Evolutionary conservation across 2,797 vertebrate genomes (phyloP), one percentile per base, ranked within the genome.

Genomic region (Scomberomorus guttatus): DNA sequence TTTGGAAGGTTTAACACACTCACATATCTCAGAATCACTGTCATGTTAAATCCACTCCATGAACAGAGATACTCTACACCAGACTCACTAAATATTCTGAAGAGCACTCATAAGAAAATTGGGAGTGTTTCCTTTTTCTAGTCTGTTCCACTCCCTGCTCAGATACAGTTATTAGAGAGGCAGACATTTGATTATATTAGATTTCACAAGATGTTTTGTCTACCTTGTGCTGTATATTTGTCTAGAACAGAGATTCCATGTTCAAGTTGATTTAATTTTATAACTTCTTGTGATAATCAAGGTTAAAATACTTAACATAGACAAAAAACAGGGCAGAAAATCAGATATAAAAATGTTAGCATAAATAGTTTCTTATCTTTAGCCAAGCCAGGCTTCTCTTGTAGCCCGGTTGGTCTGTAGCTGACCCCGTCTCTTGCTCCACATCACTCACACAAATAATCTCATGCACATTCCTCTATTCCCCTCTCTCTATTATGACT

Each of bases 41-140:
- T 85, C 89, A 79, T 86, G 75, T 83, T 83, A 81, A 88, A 92
- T 89, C 82, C 84, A 82, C 77, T 81, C 58, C 44, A 73, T 29
- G 59, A 73, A 73, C 62, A 69, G 58, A 89, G 75, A 87, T 82
- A 60, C 58, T 80, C 60, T 27, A 15, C 60, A 71, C 57, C 78
- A 73, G 68, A 42, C 81, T 79, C 84, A 55, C 82, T 86, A 81
- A 70, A 83, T 81, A 89, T 84, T 84, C 86, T 76, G 80, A 67
- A 82, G 67, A 79, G 82, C 62, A 22, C 61, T 69, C 65, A 37
- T 59, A 55, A 72, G 67, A 85, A 89, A 86, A 85, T 80, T 50
- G 60, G 37, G 22, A 72, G 74, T 22, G 58, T 77, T 89, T 73
- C 64, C 65, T 44, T 82, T 65, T 55, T 48, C 55, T 37, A 22